phyloP scores from a whole-genome alignment of 92 coral and sea anemone genomes.

The Hydrozoanthus gracilis region DNA sequence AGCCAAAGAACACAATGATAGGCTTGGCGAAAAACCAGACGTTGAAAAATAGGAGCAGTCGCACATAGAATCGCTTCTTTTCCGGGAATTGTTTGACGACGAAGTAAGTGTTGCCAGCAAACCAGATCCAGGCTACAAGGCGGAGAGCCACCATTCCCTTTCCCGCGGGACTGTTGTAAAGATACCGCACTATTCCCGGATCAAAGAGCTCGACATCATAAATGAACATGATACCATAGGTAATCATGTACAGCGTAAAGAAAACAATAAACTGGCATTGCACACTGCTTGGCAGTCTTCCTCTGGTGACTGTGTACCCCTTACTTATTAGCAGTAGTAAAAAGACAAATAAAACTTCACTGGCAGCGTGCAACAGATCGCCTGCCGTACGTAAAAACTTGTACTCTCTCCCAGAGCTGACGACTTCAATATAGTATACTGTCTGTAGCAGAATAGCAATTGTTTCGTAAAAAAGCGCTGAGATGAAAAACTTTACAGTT shows the following conservation, averaged over 20 bases:
- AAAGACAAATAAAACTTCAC: slow-evolving; percentile 60
- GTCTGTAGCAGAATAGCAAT: slow-evolving; percentile 52
- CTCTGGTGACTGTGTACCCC: slow-evolving; percentile 78
- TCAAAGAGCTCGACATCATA: slow-evolving; percentile 45
- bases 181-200: slow-evolving; percentile 37
- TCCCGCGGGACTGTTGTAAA: slow-evolving; percentile 51
- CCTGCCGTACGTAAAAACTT: slow-evolving; percentile 29
- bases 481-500: slow-evolving; percentile 63
- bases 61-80: slow-evolving; percentile 55
- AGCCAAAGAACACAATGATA: slow-evolving; percentile 15
- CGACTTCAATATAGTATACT: slow-evolving; percentile 43
- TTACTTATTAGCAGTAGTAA: slow-evolving; percentile 64
- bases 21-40: slow-evolving; percentile 73
- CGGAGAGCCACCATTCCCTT: slow-evolving; percentile 40
- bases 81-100: slow-evolving; percentile 62
- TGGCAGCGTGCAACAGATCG: slow-evolving; percentile 58
- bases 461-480: slow-evolving; percentile 55
- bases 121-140: slow-evolving; percentile 65
- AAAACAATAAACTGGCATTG: slow-evolving; percentile 58
- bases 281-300: slow-evolving; percentile 35
- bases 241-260: slow-evolving; percentile 55
- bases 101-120: slow-evolving; percentile 21
- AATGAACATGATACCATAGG: slow-evolving; percentile 60
- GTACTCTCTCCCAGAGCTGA: slow-evolving; percentile 42
- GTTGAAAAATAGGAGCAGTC: slow-evolving; percentile 37